A percentile compares a stretch with the other conserved stretches of the same genome.
These are phyloP conservation scores for Galeopsomyia nigrocyanea DNA, from an alignment of 2,888 invertebrate species.

Conservation along the genomic window DNA sequence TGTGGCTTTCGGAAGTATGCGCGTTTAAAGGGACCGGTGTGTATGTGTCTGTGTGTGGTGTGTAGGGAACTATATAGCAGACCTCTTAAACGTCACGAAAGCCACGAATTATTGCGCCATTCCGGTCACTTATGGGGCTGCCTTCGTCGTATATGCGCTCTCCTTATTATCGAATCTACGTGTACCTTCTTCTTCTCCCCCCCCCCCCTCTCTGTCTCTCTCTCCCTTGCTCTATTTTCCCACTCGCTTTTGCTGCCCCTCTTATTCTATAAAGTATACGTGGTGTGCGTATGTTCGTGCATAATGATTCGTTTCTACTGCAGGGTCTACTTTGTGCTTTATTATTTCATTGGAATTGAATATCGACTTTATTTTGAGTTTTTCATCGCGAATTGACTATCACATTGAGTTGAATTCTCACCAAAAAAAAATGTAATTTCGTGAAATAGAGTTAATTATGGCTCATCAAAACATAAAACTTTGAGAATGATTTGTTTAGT, in stretches of 20 bases:
- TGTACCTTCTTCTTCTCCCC: slow-evolving; percentile 51
- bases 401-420: too few species aligned
- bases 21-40: slow-evolving; percentile 45
- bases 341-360: too few species aligned
- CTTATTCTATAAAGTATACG: neutral
- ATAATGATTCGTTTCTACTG: too few species aligned
- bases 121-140: slow-evolving; percentile 64
- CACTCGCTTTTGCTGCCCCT: neutral
- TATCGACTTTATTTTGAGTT: neutral
- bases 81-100: slow-evolving; percentile 67
- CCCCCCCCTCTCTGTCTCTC: too few species aligned
- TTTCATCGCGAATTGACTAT: neutral
- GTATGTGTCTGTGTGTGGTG: slow-evolving; percentile 37
- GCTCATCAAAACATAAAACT: too few species aligned
- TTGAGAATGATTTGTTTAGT: too few species aligned
- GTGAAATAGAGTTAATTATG: too few species aligned
- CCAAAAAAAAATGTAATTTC: too few species aligned
- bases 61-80: slow-evolving; percentile 52
- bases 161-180: slow-evolving; percentile 61
- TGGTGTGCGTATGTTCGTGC: too few species aligned
- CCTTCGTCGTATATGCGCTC: slow-evolving; percentile 50
- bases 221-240: slow-evolving; percentile 16
- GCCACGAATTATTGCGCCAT: slow-evolving; percentile 67
- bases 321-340: too few species aligned
- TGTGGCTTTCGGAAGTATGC: slow-evolving; percentile 25